Evolutionary conservation across 2,797 vertebrate species (phyloP).

Genomic region (Takifugu ocellatus): DNA sequence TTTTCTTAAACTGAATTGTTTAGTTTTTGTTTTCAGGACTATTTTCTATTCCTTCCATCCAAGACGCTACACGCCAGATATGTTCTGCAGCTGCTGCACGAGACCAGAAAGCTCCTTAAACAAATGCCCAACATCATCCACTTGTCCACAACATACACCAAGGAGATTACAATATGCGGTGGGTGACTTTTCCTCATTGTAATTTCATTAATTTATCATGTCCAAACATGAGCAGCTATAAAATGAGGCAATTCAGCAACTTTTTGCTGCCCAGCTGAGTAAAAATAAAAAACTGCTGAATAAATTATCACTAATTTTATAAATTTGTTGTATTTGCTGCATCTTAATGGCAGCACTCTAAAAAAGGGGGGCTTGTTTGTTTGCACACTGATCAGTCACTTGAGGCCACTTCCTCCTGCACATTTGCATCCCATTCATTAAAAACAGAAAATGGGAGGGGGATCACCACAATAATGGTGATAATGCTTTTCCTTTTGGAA

Average conservation of each 20-base stretch:
- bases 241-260: not conserved
- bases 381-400: constrained; percentile 50
- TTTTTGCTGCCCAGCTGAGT: not conserved
- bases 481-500: constrained; percentile 18
- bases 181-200: constrained; percentile 42
- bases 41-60: not conserved
- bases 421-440: constrained; percentile 54
- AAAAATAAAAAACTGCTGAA: not conserved
- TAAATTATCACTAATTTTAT: constrained; percentile 19
- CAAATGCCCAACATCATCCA: constrained; percentile 89
- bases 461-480: not conserved
- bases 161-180: constrained; percentile 93
- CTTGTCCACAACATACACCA: constrained; percentile 83
- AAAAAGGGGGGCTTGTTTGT: constrained; percentile 32
- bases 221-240: not conserved
- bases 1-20: not conserved
- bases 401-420: constrained; percentile 41
- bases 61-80: constrained; percentile 88
- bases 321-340: constrained; percentile 17
- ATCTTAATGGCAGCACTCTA: constrained; percentile 30
- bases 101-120: constrained; percentile 87
- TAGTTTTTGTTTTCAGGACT: not conserved
- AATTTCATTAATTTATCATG: not conserved
- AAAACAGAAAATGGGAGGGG: too few relatives aligned
- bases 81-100: constrained; percentile 86